phyloP scores from a whole-genome alignment of 2,113 vertebrate species.

The Clarias gariepinus region DNA sequence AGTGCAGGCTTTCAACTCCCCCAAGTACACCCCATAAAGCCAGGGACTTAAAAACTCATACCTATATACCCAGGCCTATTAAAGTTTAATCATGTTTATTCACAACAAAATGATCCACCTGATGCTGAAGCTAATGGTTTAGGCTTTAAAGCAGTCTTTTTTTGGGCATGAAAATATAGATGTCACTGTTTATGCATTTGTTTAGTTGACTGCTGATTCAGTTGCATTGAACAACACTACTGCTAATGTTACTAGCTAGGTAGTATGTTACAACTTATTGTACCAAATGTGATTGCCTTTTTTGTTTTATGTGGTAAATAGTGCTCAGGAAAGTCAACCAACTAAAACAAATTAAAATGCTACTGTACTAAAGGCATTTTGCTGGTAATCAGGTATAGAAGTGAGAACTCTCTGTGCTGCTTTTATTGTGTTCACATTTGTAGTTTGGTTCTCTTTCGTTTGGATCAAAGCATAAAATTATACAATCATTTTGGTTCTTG shows the following conservation, averaged over 20 bases:
- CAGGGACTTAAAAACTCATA: constrained; percentile 1
- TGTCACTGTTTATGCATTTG: background rate
- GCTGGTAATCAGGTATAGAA: background rate
- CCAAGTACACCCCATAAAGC: constrained; percentile 9
- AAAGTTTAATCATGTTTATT: constrained; percentile 34
- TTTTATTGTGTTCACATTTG: background rate
- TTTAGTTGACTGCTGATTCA: background rate
- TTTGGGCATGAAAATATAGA: background rate
- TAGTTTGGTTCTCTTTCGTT: background rate
- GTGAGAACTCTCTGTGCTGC: background rate
- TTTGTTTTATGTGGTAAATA: background rate
- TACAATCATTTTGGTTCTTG: too few relatives aligned
- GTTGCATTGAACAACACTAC: background rate
- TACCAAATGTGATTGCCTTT: background rate
- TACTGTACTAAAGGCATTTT: background rate
- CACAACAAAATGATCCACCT: constrained; percentile 18
- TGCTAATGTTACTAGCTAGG: background rate
- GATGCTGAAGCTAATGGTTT: background rate
- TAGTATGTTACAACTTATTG: background rate
- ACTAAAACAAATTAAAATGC: background rate
- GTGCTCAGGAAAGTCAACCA: background rate
- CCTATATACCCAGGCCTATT: background rate
- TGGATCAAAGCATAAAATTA: too few relatives aligned
- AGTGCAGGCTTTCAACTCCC: constrained; percentile 37
- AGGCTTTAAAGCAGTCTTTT: background rate